Evolutionary conservation across 2,797 vertebrate species (phyloP).

Genomic region (Cuniculus paca): DNA sequence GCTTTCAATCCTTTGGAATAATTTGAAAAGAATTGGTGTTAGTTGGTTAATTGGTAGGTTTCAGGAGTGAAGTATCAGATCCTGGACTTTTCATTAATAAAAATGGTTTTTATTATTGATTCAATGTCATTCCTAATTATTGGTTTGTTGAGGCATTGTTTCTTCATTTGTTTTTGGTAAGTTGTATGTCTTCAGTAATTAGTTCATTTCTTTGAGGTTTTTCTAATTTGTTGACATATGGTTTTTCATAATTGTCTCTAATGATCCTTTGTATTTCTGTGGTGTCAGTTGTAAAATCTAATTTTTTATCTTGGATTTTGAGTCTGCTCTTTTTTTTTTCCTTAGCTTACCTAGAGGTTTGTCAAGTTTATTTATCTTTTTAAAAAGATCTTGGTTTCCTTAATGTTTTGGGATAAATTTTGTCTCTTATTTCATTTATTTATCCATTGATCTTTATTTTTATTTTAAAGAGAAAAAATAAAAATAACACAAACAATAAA

Average conservation of each 20-base stretch:
- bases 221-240: neutral
- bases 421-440: neutral
- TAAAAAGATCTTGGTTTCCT: neutral
- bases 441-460: neutral
- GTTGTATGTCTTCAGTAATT: too few relatives aligned
- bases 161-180: too few relatives aligned
- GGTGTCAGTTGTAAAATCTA: neutral
- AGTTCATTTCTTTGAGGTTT: too few relatives aligned
- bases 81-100: too few relatives aligned
- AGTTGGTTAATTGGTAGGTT: too few relatives aligned
- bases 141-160: too few relatives aligned
- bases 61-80: too few relatives aligned
- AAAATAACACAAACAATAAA: too few relatives aligned
- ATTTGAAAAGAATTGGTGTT: too few relatives aligned
- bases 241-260: neutral
- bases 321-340: neutral
- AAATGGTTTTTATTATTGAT: too few relatives aligned
- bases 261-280: neutral
- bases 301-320: neutral
- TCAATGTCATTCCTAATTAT: too few relatives aligned
- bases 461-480: too few relatives aligned
- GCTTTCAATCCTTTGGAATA: neutral
- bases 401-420: neutral
- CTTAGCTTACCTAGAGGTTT: neutral
- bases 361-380: neutral